Base-by-base conservation (phyloP, 2,797 vertebrate species). In the Phalanger gymnotis region DNA sequence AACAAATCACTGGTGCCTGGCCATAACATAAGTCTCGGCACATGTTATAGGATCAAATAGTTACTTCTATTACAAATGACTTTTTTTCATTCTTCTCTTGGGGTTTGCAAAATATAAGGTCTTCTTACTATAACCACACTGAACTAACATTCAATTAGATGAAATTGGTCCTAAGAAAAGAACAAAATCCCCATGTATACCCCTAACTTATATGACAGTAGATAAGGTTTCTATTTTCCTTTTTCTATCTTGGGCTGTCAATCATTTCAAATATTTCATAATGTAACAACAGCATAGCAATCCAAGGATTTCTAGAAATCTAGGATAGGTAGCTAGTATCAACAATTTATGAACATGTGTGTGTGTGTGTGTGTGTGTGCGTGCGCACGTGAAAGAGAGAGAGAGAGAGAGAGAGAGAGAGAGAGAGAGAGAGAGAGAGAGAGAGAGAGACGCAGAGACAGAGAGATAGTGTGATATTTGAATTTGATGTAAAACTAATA, bases 401-500 rank as follows among this genome's bases (percentile, higher is more conserved):
- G 11, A 58, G 58, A 61, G 58, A 94, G n/a, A 55, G 58, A 94
- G 57, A 90, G 40, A 92, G n/a, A 94, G 25, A 92, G 52, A 28
- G 57, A 94, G n/a, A 91, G 22, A 52, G 28, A 94, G 31, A 27
- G 11, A 57, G 31, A 25, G 47, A 30, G 12, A 30, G 1, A 30
- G 31, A 92, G 53, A 28, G 56, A 94, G 28, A 87, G 19, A 22
- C n/a, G n/a, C 7, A 94, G 53, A 31, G 14, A 51, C 16, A 28
- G 34, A 34, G 31, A 92, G 53, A 28, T 53, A 94, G 28, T 57
- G 19, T 13, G 54, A 56, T 90, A 11, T 31, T 90, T 56, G 97
- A 57, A 89, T 28, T n/a, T n/a, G 93, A 54, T 96, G n/a, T 96
- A 27, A 11, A 93, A 58, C 47, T 93, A 97, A 81, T 25, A 91